Conservation (phyloP, 1,140 invertebrate species). For the Hestina assimilis region DNA sequence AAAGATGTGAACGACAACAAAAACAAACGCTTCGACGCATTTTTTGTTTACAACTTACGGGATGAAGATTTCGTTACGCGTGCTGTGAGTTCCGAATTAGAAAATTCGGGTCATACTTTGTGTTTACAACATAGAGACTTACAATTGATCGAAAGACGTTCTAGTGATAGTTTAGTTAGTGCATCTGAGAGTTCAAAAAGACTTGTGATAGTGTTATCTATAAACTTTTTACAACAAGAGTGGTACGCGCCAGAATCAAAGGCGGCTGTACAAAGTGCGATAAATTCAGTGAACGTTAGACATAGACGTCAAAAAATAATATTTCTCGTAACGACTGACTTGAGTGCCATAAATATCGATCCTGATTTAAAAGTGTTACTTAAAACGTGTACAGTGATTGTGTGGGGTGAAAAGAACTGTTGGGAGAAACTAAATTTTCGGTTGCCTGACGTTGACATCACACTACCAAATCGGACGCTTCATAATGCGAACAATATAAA, state of each 20-base stretch:
- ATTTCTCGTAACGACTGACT: slow-evolving; percentile 82
- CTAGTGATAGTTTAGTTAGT: slow-evolving; percentile 87
- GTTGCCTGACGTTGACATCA: slow-evolving; percentile 86
- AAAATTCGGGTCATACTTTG: slow-evolving; percentile 83
- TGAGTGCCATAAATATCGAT: slow-evolving; percentile 85
- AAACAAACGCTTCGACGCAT: slow-evolving; percentile 89
- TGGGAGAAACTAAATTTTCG: slow-evolving; percentile 94
- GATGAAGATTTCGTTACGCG: slow-evolving; percentile 90
- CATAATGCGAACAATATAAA: slow-evolving; percentile 71
- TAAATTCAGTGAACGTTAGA: slow-evolving; percentile 84
- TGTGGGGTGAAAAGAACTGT: slow-evolving; percentile 92
- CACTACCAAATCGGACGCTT: slow-evolving; percentile 76
- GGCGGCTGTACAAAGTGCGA: slow-evolving; percentile 84
- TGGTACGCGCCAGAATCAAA: slow-evolving; percentile 86
- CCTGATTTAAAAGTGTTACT: slow-evolving; percentile 90
- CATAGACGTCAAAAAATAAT: slow-evolving; percentile 87
- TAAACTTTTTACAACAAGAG: slow-evolving; percentile 86
- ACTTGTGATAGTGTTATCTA: slow-evolving; percentile 86
- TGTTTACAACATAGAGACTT: slow-evolving; percentile 92
- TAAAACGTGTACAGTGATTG: slow-evolving; percentile 90
- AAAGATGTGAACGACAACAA: slow-evolving; percentile 77
- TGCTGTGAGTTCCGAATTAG: slow-evolving; percentile 87
- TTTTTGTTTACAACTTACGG: slow-evolving; percentile 91
- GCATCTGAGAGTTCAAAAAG: slow-evolving; percentile 86
- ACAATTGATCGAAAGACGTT: slow-evolving; percentile 81